These are phyloP conservation scores for Chrysemys picta DNA, from an alignment of 2,113 vertebrate species.

Conservation along the genomic window DNA sequence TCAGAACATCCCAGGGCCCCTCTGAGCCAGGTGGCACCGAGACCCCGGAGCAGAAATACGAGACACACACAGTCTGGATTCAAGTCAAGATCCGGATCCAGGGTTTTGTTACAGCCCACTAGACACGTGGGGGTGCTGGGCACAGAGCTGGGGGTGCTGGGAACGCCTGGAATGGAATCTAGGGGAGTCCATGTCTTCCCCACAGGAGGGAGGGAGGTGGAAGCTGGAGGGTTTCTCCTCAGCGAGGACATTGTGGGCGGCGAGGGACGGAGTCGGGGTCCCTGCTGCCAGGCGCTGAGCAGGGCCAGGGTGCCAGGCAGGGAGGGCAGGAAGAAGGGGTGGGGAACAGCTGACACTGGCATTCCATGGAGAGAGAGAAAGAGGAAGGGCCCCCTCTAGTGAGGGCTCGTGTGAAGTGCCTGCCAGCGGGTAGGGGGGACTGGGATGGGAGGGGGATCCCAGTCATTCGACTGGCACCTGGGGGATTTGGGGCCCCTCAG, in stretches of 20 bases:
- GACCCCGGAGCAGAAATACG: neutral
- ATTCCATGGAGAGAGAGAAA: neutral
- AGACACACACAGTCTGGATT: neutral
- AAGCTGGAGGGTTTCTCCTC: neutral
- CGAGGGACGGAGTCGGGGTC: neutral
- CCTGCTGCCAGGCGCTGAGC: neutral
- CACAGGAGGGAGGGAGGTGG: neutral
- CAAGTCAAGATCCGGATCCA: rapidly evolving
- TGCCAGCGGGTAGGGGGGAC: neutral
- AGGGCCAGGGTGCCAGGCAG: neutral
- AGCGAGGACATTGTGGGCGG: neutral
- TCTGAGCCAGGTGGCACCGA: neutral
- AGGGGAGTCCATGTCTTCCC: neutral
- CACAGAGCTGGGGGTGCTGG: neutral
- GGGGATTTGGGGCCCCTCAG: neutral
- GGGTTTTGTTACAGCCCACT: neutral
- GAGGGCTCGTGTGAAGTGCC: neutral
- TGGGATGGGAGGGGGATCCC: neutral
- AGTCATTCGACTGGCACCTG: neutral
- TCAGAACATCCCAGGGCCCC: neutral
- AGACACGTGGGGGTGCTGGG: neutral
- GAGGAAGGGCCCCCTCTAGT: neutral
- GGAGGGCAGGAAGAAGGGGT: neutral
- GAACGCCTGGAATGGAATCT: neutral
- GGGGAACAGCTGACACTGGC: neutral